Evolutionary conservation across 53 echinoderm and acorn worm species (phyloP).

Genomic region (Henricia sp.): DNA sequence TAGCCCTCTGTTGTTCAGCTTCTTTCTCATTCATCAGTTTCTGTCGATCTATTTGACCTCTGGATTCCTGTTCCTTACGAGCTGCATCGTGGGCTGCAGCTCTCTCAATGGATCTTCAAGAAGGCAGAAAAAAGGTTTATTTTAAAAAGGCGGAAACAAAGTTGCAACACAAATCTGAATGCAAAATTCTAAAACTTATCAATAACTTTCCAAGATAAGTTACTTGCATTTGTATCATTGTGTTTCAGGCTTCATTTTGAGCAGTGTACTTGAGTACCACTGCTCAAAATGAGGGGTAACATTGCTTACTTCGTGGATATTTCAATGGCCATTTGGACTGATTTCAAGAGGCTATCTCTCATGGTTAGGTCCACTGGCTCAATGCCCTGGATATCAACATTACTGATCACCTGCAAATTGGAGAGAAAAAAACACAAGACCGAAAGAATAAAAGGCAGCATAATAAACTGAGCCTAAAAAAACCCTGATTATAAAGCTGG

Average conservation of each 20-base stretch:
- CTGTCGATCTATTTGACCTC: constrained; percentile 84
- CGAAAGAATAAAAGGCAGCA: no score
- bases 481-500: no score
- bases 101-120: constrained; percentile 82
- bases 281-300: no score
- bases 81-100: constrained; percentile 90
- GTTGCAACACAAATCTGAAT: no score
- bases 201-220: no score
- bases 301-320: constrained; percentile 91
- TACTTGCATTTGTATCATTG: no score
- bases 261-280: no score
- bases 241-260: no score
- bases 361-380: constrained; percentile 93
- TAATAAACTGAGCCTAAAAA: no score
- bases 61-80: constrained; percentile 88
- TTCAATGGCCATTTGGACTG: constrained; percentile 98
- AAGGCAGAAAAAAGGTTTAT: background rate
- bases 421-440: no score
- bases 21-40: constrained; percentile 85
- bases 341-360: constrained; percentile 90
- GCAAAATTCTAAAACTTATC: no score
- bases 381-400: constrained; percentile 90
- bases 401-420: constrained; percentile 84
- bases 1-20: constrained; percentile 75
- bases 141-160: no score